Evolutionary conservation across 2,888 invertebrate species (phyloP).

Genomic region (Cristatella mucedo): DNA sequence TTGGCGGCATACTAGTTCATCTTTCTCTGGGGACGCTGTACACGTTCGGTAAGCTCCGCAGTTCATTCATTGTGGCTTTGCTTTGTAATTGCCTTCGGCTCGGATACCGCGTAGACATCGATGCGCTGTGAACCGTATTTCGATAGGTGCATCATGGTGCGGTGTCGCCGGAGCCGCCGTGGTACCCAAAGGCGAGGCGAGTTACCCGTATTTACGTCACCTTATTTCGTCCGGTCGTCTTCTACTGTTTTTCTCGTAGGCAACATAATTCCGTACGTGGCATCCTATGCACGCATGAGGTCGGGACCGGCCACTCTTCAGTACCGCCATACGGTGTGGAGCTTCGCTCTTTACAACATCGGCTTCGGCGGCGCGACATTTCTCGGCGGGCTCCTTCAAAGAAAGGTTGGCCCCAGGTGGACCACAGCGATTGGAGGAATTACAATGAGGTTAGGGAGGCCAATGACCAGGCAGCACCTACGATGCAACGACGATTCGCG

Average conservation of each 20-base stretch:
- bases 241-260: no score
- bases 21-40: conserved; percentile 8
- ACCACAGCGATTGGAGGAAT: conserved; percentile 24
- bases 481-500: no score
- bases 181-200: no score
- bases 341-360: conserved; percentile 20
- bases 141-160: no score
- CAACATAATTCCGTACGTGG: conserved; percentile 26
- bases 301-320: conserved; percentile 15
- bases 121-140: no score
- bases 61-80: no score
- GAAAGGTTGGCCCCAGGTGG: conserved; percentile 20
- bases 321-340: conserved; percentile 23
- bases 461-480: no score
- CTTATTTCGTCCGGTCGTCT: no score
- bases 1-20: conserved; percentile 9
- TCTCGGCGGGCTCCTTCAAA: conserved; percentile 26
- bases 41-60: conserved; percentile 9
- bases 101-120: no score
- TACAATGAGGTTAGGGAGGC: conserved; percentile 23
- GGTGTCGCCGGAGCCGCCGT: no score
- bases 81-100: no score
- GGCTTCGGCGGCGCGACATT: conserved; percentile 30
- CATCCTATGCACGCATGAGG: conserved; percentile 21
- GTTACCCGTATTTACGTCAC: no score